These are phyloP conservation scores for Rhincodon typus DNA, from an alignment of 2,797 vertebrate species.

Conservation along the genomic window DNA sequence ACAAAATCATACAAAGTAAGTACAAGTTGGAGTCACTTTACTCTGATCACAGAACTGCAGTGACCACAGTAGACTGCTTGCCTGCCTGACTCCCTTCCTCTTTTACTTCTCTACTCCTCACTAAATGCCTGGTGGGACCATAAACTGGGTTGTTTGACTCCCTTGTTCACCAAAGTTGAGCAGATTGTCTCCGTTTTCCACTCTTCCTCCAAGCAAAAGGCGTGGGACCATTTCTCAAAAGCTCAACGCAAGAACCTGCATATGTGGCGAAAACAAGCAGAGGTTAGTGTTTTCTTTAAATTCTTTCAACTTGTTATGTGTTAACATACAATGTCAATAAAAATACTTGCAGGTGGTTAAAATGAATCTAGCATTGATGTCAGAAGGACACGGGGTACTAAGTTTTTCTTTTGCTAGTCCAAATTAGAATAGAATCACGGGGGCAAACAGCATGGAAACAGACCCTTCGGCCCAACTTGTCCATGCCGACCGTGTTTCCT, in stretches of 20 bases:
- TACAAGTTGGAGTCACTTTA: background rate
- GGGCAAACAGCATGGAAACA: too few species aligned
- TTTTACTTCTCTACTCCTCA: conserved; percentile 53
- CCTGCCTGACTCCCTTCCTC: conserved; percentile 38
- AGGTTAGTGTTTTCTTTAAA: conserved; percentile 74
- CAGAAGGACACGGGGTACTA: background rate
- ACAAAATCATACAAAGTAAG: conserved; percentile 37
- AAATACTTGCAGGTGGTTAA: background rate
- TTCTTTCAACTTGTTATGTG: conserved; percentile 14
- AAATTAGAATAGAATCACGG: background rate
- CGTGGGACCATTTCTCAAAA: conserved; percentile 99
- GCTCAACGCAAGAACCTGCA: conserved; percentile 98
- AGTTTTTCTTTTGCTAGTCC: background rate
- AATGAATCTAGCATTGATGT: background rate
- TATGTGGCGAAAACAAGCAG: conserved; percentile 95
- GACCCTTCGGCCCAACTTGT: too few species aligned
- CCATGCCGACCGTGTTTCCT: too few species aligned
- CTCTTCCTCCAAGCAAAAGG: conserved; percentile 98
- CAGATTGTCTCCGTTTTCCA: conserved; percentile 99
- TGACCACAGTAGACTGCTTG: conserved; percentile 36
- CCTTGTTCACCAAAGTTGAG: conserved; percentile 79
- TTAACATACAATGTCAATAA: conserved; percentile 22
- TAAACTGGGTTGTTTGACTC: conserved; percentile 38
- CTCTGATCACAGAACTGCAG: conserved; percentile 24
- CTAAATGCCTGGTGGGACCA: conserved; percentile 50